A percentile compares a stretch with the other conserved stretches of the same genome.
Conservation (phyloP, 2,797 vertebrate genomes). For the Chelidonichthys spinosus region DNA sequence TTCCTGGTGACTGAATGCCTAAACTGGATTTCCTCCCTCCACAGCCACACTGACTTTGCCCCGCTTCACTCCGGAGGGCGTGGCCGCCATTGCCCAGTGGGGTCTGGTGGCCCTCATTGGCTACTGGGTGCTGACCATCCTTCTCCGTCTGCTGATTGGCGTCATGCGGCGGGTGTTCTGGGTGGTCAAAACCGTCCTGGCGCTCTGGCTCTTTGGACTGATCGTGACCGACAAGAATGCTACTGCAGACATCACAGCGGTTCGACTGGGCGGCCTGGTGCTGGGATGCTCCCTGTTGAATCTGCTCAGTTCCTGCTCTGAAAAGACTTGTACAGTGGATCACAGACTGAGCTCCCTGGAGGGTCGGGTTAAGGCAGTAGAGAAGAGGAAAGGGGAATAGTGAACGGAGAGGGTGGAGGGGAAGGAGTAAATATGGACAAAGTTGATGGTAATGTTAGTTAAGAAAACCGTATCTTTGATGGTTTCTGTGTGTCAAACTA, state of each 20-base stretch:
- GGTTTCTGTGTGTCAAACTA: conserved; percentile 56
- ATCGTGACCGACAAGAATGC: conserved; percentile 76
- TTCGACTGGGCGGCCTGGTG: conserved; percentile 78
- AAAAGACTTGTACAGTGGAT: conserved; percentile 67
- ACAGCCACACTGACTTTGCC: conserved; percentile 77
- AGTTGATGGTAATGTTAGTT: conserved; percentile 23
- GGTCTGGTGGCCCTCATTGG: conserved; percentile 81
- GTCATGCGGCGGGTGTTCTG: conserved; percentile 79
- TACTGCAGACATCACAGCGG: conserved; percentile 69
- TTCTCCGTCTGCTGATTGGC: conserved; percentile 72
- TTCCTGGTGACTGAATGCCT: neutral
- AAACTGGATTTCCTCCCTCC: conserved; percentile 27
- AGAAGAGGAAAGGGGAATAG: conserved; percentile 77
- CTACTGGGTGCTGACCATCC: conserved; percentile 80
- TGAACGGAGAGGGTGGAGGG: neutral
- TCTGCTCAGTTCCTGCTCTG: conserved; percentile 61
- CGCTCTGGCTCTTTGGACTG: conserved; percentile 80
- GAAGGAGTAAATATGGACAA: conserved; percentile 31
- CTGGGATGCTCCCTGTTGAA: conserved; percentile 73
- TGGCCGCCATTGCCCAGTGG: conserved; percentile 82
- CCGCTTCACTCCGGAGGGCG: conserved; percentile 83
- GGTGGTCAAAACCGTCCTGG: conserved; percentile 78
- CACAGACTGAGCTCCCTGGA: conserved; percentile 77
- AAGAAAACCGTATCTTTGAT: conserved; percentile 34
- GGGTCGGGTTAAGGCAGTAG: conserved; percentile 74